A percentile compares a stretch with the other conserved stretches of the same genome.
These are phyloP conservation scores for Scaptomyza flava DNA, from an alignment of 2,888 invertebrate genomes.

Conservation along the genomic window DNA sequence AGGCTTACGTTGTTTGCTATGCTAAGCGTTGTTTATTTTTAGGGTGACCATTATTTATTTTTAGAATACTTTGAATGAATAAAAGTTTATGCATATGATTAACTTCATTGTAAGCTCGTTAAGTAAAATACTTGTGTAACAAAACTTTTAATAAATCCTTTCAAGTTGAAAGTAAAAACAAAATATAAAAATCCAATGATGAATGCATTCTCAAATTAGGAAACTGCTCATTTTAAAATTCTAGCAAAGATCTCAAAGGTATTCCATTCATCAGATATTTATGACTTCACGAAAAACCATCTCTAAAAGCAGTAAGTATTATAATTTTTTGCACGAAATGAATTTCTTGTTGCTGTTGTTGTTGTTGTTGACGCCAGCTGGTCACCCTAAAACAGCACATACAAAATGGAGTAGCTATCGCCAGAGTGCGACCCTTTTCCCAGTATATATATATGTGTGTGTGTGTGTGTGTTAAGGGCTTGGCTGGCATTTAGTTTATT, in stretches of 20 bases:
- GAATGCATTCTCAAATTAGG: too few species aligned
- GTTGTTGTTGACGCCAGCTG: constrained; percentile 52
- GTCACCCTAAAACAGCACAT: constrained; percentile 66
- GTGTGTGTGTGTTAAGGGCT: constrained; percentile 45
- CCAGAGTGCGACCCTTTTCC: constrained; percentile 22
- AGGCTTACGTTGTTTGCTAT: constrained; percentile 13
- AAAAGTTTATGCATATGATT: not conserved
- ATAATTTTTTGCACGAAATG: not conserved
- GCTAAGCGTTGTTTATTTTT: constrained; percentile 6
- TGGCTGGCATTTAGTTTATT: constrained; percentile 48
- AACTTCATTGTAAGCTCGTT: not conserved
- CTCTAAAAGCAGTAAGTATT: not conserved
- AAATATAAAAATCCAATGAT: too few species aligned
- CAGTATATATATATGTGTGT: constrained; percentile 12
- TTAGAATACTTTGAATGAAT: not conserved
- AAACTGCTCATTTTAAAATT: too few species aligned
- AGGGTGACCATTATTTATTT: constrained; percentile 60
- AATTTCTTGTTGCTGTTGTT: constrained; percentile 14
- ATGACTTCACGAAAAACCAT: constrained; percentile 24
- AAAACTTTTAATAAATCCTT: not conserved
- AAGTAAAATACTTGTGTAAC: not conserved
- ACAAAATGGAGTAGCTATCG: constrained; percentile 71
- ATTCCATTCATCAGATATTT: not conserved
- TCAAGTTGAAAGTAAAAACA: too few species aligned
- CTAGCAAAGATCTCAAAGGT: too few species aligned